Evolutionary conservation across 1,140 invertebrate genomes (phyloP), one percentile per base, ranked within the genome.

Genomic region (Littorina saxatilis): DNA sequence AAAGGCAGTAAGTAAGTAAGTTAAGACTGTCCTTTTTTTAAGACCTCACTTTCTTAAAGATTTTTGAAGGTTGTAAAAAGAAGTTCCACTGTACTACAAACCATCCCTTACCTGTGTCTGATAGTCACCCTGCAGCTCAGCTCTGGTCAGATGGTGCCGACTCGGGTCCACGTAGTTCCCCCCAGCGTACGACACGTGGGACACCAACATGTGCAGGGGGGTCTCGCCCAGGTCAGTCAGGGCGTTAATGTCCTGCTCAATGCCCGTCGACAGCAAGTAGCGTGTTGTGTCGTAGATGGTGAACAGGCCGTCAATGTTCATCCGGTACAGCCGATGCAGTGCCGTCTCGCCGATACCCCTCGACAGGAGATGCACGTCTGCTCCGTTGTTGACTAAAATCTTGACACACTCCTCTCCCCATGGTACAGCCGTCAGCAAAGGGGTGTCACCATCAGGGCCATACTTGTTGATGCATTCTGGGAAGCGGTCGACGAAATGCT

Each of bases 241-340:
- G 9, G 78, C 74, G 72, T 91, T 91, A 13, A 91, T 83, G 40
- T 90, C 83, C 80, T 91, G 87, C 81, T 92, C 90, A 43, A 92
- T 85, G 1, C 90, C 91, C 58, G 89, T 89, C 37, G 86, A 90
- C 20, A 92, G 85, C 47, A 92, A 83, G 66, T 88, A 91, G 66
- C 88, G 88, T 17, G 90, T 89, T 27, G 89, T 91, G 52, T 91
- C 89, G 81, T 82, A 90, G 13, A 91, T 88, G 58, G 89, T 84
- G 77, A 89, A 88, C 17, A 90, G 85, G 3, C 87, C 88, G 77
- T 89, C 87, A 72, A 90, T 88, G 72, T 88, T 88, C 81, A 87
- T 86, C n/a, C 87, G 72, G 74, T 90, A 92, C 20, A 92, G 76
- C 20, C 87, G 83, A 83, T 92, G 91, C 20, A 92, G 84, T 7